Evolutionary conservation across 2,888 invertebrate species (phyloP), one percentile per base, ranked within the genome.

Genomic region (Invenusta paracnida): DNA sequence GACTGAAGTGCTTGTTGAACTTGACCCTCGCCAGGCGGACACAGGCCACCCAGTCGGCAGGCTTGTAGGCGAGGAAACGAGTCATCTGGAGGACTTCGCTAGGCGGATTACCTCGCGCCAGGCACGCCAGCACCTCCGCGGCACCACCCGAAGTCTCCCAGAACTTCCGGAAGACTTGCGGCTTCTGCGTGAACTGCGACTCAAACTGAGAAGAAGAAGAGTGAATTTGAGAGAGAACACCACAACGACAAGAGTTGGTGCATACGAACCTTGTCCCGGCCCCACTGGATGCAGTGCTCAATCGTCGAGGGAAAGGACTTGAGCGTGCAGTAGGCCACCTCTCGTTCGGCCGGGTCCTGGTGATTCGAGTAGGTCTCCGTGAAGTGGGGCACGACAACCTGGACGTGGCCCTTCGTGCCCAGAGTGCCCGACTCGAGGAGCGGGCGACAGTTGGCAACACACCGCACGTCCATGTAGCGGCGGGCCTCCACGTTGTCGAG

Each of bases 231-330:
- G n/a, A n/a, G n/a, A n/a, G n/a, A n/a, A n/a, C n/a, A n/a, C n/a
- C n/a, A n/a, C n/a, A n/a, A n/a, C n/a, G n/a, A n/a, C n/a, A n/a
- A n/a, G n/a, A n/a, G n/a, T n/a, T n/a, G n/a, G n/a, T n/a, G n/a
- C n/a, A n/a, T n/a, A n/a, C n/a, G n/a, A n/a, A n/a, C n/a, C n/a
- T n/a, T n/a, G 87, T 92, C 91, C 87, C 91, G 88, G 2, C 92
- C 92, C 92, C 92, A 92, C 87, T 92, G 91, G 84, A 92, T 91
- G 88, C 92, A 91, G 88, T 92, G 92, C 87, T 92, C 92, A 83
- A 92, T 90, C 79, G 89, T 89, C 66, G 90, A 90, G 31, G 92
- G 92, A 88, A 92, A 92, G 85, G 91, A 91, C 88, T 92, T 92
- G n/a, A 92, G 88, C 1, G 92, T 92, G 88, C 92, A 92, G 88